Base-by-base conservation (phyloP, 2,888 invertebrate species). In the Camponotus fellah region DNA sequence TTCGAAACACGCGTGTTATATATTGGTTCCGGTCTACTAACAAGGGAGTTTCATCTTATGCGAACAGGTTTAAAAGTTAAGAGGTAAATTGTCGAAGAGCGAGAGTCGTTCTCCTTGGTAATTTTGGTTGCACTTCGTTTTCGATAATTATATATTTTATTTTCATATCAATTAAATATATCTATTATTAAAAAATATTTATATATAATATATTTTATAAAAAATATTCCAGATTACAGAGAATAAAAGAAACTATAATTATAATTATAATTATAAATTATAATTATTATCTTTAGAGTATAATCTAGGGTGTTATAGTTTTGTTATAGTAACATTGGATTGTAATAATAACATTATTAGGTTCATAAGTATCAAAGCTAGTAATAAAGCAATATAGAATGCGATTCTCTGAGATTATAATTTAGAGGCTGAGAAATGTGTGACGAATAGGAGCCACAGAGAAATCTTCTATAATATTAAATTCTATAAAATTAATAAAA, bases 21-120 rank as follows among this genome's bases (percentile, higher is more conserved):
- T 90, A 92, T 93, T 82, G 91, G 92, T 92, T 93, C 92, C 92
- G 92, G 92, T 90, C 79, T 83, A 53, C 53, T 17, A 58, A 62
- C 56, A 34, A 56, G 12, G n/a, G 53, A n/a, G 12, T 53, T 40
- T 62, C 65, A 46, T 71, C 53, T 21, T 32, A 68, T 14, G 46
- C 46, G 43, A 74, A 72, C 71, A 75, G 53, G 64, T 85, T 85
- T 74, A 32, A 46, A 56, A 49, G 66, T 43, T 81, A 49, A 71
- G 37, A 62, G 8, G 71, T 37, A 26, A 80, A 62, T 71, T 37
- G 10, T 17, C 3, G 8, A 49, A 62, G 60, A 53, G 68, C 49
- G 49, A 17, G 34, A 34, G 37, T 4, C 9, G 6, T 49, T 68
- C n/a, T 40, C 17, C 10, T 49, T 26, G 12, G 0, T 26, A 62